Base-by-base conservation (phyloP, 2,113 vertebrate genomes). In the Aphyosemion australe region DNA sequence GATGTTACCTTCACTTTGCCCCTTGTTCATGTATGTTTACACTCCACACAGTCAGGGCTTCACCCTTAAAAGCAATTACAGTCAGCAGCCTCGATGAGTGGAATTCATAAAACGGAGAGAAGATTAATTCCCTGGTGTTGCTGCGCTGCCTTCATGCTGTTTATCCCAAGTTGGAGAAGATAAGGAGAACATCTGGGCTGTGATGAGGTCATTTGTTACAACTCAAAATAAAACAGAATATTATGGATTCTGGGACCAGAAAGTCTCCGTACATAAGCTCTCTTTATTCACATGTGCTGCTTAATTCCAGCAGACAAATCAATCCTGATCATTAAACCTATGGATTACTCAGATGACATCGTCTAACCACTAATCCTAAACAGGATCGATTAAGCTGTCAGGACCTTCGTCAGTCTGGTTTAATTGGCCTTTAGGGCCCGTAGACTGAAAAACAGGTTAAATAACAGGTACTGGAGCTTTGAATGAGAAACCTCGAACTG, bases 351-450 rank as follows among this genome's bases (percentile, higher is more conserved):
- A 68, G 63, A 57, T 58, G 56, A 67, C 59, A 58, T 16, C 1
- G n/a, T 65, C 31, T 46, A 55, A 56, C 46, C 15, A 5, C 58
- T 61, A 61, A 81, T 80, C 54, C 65, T 15, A 20, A 10, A 10
- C 34, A 34, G 10, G 63, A 87, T 86, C 76, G 84, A 91, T 87
- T 79, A 62, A 81, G 50, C 65, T 59, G 79, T 77, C 84, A 42
- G 31, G 57, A 39, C 56, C 61, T 66, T 66, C 48, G 66, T 79
- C 74, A 66, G 57, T 73, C 65, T 37, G 26, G 39, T 64, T 80
- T 82, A 76, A 87, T 72, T 83, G 63, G 43, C 18, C 45, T 76
- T 61, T 49, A 65, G 52, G 66, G 11, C 39, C 55, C n/a, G 0
- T 19, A 49, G 41, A 77, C 53, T 82, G 69, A 91, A 76, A 68